Conservation (phyloP, 2,888 invertebrate species). For the Ectemnius cavifrons region DNA sequence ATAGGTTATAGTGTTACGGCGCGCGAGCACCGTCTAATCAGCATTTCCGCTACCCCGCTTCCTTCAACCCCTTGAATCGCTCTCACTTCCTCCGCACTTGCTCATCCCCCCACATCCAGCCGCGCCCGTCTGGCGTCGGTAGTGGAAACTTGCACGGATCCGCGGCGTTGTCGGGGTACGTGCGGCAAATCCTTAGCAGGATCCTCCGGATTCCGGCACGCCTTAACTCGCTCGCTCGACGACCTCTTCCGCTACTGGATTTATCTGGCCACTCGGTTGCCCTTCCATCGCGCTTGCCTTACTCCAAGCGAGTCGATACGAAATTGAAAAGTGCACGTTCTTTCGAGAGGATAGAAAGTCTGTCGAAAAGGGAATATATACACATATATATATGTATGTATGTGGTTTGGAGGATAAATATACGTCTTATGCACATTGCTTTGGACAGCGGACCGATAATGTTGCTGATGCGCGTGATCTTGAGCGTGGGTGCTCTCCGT, state of each 20-base stretch:
- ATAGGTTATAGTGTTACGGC: conserved; percentile 76
- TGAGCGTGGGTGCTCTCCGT: background rate
- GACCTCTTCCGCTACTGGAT: background rate
- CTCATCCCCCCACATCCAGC: conserved; percentile 19
- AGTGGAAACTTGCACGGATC: conserved; percentile 65
- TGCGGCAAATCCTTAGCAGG: conserved; percentile 76
- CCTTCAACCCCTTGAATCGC: conserved; percentile 28
- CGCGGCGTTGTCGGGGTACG: conserved; percentile 74
- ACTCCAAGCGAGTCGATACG: background rate
- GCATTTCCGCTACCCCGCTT: conserved; percentile 71
- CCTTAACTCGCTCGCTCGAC: conserved; percentile 52
- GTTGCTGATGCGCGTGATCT: too few relatives aligned
- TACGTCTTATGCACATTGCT: background rate
- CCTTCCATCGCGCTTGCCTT: background rate
- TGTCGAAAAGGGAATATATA: too few relatives aligned
- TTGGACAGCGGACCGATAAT: background rate
- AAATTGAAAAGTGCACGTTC: background rate
- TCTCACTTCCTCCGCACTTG: conserved; percentile 9
- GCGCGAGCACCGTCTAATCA: conserved; percentile 77
- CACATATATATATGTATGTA: too few relatives aligned
- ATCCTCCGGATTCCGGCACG: conserved; percentile 66
- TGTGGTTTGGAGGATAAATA: conserved; percentile 38
- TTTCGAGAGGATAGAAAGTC: background rate
- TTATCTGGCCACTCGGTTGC: background rate
- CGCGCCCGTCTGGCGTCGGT: conserved; percentile 20